Evolutionary conservation across 2,888 invertebrate species (phyloP), one percentile per base, ranked within the genome.

Genomic region (Microplitis deprimator): DNA sequence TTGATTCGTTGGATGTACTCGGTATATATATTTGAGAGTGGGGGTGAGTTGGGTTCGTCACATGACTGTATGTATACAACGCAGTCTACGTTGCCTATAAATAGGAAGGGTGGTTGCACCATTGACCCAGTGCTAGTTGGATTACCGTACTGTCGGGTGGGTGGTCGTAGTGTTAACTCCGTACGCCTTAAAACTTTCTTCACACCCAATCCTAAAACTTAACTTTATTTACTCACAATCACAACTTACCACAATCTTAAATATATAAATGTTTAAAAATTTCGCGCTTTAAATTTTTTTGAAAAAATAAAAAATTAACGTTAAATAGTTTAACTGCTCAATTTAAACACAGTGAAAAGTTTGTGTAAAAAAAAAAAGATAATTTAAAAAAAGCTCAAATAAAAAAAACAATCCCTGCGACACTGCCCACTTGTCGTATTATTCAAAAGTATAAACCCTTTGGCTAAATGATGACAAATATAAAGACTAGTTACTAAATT

Each of bases 21-120:
- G 74, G 67, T 17, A 61, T 74, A 71, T 69, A 73, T 77, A 71
- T 68, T 77, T 67, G 68, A 79, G 76, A 70, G 75, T 41, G 64
- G 72, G 75, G 70, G 59, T 73, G 65, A 59, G 85, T 84, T 84
- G 83, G 83, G 85, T 83, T 84, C 85, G 86, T 87, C 84, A 87
- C 84, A 85, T 82, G 84, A 83, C 83, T 82, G 76, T 83, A 83
- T 84, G 83, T 85, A 84, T 82, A 83, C 82, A 82, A 67, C 77
- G 81, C 78, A 82, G 86, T 84, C 85, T 84, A 73, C 82, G 81
- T 79, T 79, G 82, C 81, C 85, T 85, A 88, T 88, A 88, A 88
- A 88, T 87, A 87, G 87, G 85, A 85, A 85, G 88, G 87, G 87
- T 87, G 86, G 87, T 87, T 88, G 87, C 88, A 88, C 88, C 89